Evolutionary conservation across 2,113 vertebrate genomes (phyloP).

Genomic region (Engraulis encrasicolus): DNA sequence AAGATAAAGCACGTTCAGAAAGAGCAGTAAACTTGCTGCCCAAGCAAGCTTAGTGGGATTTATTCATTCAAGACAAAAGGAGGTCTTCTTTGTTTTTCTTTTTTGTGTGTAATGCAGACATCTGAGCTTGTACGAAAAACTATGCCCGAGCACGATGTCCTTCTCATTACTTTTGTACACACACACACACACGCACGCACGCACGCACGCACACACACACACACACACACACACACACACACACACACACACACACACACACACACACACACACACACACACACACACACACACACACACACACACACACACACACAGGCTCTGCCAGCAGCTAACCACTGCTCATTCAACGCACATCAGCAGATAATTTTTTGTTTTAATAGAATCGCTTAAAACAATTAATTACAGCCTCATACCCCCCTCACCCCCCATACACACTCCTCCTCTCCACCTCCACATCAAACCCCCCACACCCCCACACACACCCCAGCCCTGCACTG

Average conservation of each 20-base stretch:
- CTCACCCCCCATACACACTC: slow-evolving; percentile 80
- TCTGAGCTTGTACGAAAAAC: not conserved
- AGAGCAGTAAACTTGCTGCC: not conserved
- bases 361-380: slow-evolving; percentile 95
- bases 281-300: not conserved
- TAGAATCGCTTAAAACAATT: slow-evolving; percentile 99
- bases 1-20: not conserved
- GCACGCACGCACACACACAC: not conserved
- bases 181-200: not conserved
- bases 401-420: slow-evolving; percentile 86
- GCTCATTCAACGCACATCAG: slow-evolving; percentile 84
- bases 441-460: slow-evolving; percentile 24
- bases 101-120: not conserved
- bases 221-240: slow-evolving; percentile 30
- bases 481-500: slow-evolving; percentile 78
- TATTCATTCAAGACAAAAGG: not conserved
- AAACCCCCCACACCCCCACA: slow-evolving; percentile 38
- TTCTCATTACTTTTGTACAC: not conserved
- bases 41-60: not conserved
- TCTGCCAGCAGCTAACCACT: slow-evolving; percentile 72
- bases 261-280: slow-evolving; percentile 46
- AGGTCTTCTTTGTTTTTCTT: not conserved
- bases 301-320: slow-evolving; percentile 45
- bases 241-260: not conserved
- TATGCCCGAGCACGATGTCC: not conserved